Percentiles rank a stretch among this genome's conserved stretches.
Conservation (phyloP, 2,888 invertebrate genomes). For the Macrophya annulata region DNA sequence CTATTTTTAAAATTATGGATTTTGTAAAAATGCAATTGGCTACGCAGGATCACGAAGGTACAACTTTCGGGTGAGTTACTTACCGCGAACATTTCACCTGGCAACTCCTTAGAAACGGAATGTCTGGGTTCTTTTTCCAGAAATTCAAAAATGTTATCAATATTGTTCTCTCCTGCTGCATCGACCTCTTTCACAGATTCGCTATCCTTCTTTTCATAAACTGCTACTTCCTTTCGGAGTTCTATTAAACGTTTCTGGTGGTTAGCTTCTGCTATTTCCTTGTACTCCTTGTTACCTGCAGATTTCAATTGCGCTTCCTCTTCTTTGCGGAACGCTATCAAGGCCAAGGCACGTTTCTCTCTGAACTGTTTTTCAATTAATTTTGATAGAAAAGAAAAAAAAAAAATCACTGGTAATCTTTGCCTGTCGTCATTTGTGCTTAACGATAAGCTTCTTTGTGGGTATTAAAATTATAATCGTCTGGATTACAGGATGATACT, state of each 20-base stretch:
- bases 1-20: too few species aligned
- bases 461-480: not conserved
- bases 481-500: not conserved
- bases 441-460: not conserved
- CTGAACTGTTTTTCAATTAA: slow-evolving; percentile 65
- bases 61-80: slow-evolving; percentile 55
- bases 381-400: not conserved
- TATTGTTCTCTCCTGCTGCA: slow-evolving; percentile 81
- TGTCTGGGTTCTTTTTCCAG: slow-evolving; percentile 81
- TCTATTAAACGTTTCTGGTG: slow-evolving; percentile 87
- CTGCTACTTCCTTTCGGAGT: slow-evolving; percentile 82
- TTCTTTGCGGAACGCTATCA: slow-evolving; percentile 81
- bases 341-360: slow-evolving; percentile 78
- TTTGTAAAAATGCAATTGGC: not conserved
- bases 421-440: not conserved
- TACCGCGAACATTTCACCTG: slow-evolving; percentile 67
- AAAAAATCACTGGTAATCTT: not conserved
- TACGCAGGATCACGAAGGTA: not conserved
- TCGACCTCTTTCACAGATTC: slow-evolving; percentile 78
- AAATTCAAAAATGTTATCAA: slow-evolving; percentile 87
- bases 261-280: slow-evolving; percentile 86
- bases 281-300: slow-evolving; percentile 85
- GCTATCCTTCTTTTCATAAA: slow-evolving; percentile 79
- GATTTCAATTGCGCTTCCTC: slow-evolving; percentile 84
- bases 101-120: slow-evolving; percentile 61